phyloP scores from a whole-genome alignment of 2,113 vertebrate genomes.

The Cinclus mexicanus region DNA sequence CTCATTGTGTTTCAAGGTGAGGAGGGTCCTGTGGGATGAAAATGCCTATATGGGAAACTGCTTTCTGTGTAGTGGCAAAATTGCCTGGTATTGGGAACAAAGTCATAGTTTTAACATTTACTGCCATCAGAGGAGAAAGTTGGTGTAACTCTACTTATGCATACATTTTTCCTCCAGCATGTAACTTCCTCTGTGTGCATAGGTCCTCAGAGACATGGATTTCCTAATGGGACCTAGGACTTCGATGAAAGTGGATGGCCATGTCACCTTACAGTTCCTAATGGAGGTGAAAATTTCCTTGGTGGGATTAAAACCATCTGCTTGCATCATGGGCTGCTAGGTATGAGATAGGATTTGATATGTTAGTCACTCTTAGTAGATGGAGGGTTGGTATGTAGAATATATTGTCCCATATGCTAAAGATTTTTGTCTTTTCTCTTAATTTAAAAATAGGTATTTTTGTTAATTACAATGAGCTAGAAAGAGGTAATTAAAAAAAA shows the following conservation, averaged over 20 bases:
- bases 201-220: neutral
- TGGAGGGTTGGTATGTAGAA: neutral
- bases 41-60: neutral
- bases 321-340: constrained; percentile 8
- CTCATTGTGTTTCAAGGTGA: neutral
- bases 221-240: neutral
- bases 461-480: neutral
- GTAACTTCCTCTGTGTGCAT: neutral
- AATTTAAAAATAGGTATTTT: neutral
- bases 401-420: neutral
- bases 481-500: neutral
- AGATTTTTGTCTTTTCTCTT: neutral
- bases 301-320: constrained; percentile 24
- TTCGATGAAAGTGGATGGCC: neutral
- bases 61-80: neutral
- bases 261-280: neutral
- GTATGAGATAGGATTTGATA: neutral
- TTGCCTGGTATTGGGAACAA: neutral
- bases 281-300: neutral
- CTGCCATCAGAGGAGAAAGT: neutral
- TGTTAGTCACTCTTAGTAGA: neutral
- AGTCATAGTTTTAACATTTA: neutral
- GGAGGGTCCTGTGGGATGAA: neutral
- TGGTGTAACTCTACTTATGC: neutral
- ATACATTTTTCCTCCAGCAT: neutral